Percentiles rank a stretch among this genome's conserved stretches.
These are phyloP conservation scores for Kobus ellipsiprymnus DNA, from an alignment of 2,113 vertebrate genomes.

Conservation along the genomic window DNA sequence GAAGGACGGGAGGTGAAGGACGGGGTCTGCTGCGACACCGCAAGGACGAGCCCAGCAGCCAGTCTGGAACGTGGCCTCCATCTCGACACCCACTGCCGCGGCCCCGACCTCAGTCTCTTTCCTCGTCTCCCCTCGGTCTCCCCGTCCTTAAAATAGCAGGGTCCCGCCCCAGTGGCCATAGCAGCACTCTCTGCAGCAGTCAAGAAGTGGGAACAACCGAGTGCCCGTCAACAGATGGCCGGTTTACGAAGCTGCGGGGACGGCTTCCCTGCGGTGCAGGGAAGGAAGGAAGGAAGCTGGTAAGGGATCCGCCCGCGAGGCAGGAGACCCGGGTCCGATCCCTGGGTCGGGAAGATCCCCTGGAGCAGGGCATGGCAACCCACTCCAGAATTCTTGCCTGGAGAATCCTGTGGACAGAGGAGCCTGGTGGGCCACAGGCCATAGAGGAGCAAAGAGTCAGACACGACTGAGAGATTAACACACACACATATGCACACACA, in stretches of 20 bases:
- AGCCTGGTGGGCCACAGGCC: neutral
- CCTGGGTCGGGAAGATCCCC: neutral
- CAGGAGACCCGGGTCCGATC: accelerated
- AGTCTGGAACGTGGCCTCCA: neutral
- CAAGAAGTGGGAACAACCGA: neutral
- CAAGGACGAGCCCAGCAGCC: neutral
- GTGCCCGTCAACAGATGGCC: neutral
- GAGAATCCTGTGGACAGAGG: neutral
- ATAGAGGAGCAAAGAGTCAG: neutral
- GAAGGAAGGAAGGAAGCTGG: no score
- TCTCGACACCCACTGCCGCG: accelerated
- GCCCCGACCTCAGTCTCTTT: neutral
- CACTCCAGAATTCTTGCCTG: neutral
- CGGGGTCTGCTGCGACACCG: accelerated
- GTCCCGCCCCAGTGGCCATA: neutral
- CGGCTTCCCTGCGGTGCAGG: accelerated
- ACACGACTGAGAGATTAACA: accelerated
- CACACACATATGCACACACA: accelerated
- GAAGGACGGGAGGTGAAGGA: neutral
- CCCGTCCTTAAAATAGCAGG: neutral
- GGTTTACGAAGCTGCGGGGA: neutral
- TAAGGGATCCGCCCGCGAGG: accelerated
- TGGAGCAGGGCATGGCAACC: neutral
- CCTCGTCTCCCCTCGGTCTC: neutral
- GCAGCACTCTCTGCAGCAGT: neutral